Percentiles rank a stretch among this genome's conserved stretches.
Conservation (phyloP, 2,113 vertebrate species). For the Redunca redunca region DNA sequence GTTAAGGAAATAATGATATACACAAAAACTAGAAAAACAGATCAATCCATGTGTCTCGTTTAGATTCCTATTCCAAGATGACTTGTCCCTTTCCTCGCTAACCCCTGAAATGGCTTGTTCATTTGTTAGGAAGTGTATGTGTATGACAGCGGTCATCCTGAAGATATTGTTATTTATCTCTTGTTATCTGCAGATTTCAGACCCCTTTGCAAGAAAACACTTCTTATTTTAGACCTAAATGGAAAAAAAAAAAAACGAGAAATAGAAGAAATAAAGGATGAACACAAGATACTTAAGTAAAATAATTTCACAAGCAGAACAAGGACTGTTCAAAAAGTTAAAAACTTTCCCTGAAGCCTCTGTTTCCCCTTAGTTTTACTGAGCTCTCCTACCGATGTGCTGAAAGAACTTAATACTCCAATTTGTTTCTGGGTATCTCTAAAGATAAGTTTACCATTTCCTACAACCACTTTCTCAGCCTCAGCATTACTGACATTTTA, state of each 20-base stretch:
- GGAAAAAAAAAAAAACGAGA: background rate
- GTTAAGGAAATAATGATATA: background rate
- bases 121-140: background rate
- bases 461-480: background rate
- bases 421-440: background rate
- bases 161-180: background rate
- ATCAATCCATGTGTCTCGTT: background rate
- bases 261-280: background rate
- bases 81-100: background rate
- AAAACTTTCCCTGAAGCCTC: background rate
- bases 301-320: background rate
- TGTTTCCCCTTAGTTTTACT: background rate
- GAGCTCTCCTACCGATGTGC: background rate
- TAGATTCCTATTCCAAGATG: background rate
- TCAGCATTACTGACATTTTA: background rate
- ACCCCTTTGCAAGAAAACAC: background rate
- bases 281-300: background rate
- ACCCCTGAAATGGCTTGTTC: background rate
- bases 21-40: background rate
- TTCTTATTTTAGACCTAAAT: background rate
- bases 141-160: background rate
- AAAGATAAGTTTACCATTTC: background rate
- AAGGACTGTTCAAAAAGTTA: background rate
- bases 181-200: conserved; percentile 1
- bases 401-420: background rate